These are phyloP conservation scores for Hypomecis atomaria DNA, from an alignment of 2,888 invertebrate species.

Conservation along the genomic window DNA sequence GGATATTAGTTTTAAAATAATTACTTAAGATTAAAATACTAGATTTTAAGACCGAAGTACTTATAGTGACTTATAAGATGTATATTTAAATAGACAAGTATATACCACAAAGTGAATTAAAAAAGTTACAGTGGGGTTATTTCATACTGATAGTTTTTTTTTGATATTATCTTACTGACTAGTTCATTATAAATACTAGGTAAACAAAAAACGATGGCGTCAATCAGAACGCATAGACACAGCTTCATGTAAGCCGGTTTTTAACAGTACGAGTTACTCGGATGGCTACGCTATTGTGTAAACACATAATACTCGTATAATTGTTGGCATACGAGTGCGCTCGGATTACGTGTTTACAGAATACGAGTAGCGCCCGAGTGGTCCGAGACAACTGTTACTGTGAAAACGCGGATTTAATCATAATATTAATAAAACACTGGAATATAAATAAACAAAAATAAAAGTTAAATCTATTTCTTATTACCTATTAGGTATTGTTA, in stretches of 20 bases:
- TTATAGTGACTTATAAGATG: slow-evolving; percentile 34
- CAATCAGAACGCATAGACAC: slow-evolving; percentile 42
- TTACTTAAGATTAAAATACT: slow-evolving; percentile 37
- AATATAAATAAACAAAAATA: slow-evolving; percentile 39
- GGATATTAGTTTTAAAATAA: slow-evolving; percentile 23
- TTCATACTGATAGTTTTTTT: slow-evolving; percentile 34
- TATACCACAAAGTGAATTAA: slow-evolving; percentile 19
- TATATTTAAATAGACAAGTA: slow-evolving; percentile 37
- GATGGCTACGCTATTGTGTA: too few relatives aligned
- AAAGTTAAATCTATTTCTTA: slow-evolving; percentile 29
- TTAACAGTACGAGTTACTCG: too few relatives aligned
- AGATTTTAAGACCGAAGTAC: slow-evolving; percentile 30
- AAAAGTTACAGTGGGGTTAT: slow-evolving; percentile 34
- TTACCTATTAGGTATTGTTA: slow-evolving; percentile 37
- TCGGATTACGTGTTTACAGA: too few relatives aligned
- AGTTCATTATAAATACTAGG: slow-evolving; percentile 67
- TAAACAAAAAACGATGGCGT: slow-evolving; percentile 43
- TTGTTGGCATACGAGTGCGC: too few relatives aligned
- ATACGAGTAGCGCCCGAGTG: too few relatives aligned
- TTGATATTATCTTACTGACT: slow-evolving; percentile 76
- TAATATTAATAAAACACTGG: slow-evolving; percentile 38
- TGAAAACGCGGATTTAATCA: slow-evolving; percentile 25
- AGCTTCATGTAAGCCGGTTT: slow-evolving; percentile 37
- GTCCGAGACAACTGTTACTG: too few relatives aligned
- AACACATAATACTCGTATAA: too few relatives aligned